phyloP scores from a whole-genome alignment of 2,888 invertebrate genomes.

The Conomelus anceps region DNA sequence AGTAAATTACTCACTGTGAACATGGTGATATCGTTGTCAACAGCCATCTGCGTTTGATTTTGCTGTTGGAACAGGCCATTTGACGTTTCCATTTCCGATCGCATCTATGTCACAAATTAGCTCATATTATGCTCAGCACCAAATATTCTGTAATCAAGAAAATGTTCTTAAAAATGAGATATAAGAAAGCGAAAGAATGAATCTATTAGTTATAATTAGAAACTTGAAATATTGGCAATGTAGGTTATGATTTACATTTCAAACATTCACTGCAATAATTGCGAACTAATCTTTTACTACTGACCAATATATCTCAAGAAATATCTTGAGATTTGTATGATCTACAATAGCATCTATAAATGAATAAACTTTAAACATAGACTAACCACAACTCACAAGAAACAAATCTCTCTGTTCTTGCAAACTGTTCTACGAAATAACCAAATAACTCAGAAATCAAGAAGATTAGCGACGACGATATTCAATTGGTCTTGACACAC shows the following conservation, averaged over 20 bases:
- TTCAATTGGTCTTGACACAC: neutral
- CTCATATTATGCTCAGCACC: neutral
- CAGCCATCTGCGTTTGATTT: constrained; percentile 15
- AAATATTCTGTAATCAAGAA: neutral
- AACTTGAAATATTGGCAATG: neutral
- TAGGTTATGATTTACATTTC: neutral
- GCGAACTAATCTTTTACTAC: neutral
- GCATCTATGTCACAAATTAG: neutral
- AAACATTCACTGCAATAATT: no score
- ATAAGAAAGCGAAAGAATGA: neutral
- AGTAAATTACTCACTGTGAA: constrained; percentile 13
- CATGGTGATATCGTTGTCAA: constrained; percentile 17
- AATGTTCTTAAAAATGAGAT: neutral
- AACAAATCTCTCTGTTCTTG: neutral
- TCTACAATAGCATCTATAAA: no score
- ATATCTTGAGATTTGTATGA: neutral
- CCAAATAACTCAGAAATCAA: neutral
- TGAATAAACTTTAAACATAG: neutral
- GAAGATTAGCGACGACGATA: neutral
- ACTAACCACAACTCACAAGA: neutral
- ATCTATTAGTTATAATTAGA: neutral
- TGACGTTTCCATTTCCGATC: neutral
- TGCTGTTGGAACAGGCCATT: neutral
- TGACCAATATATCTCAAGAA: neutral
- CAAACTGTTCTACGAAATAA: neutral